Base-by-base conservation (phyloP, 92 coral and sea anemone genomes). In the Epizoanthus stellaris region DNA sequence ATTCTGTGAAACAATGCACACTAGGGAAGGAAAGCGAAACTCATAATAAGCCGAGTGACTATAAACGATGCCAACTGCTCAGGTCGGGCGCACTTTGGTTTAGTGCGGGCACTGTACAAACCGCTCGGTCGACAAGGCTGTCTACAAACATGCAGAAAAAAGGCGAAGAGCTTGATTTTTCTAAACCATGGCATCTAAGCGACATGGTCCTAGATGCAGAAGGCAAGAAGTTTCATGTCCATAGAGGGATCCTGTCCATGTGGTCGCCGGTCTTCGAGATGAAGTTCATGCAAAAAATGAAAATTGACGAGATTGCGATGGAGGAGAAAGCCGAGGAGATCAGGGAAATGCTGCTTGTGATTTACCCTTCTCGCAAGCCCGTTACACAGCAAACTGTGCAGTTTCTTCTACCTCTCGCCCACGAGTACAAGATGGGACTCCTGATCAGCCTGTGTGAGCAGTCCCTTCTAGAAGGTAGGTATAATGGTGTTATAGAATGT, bases 241-340 rank as follows among this genome's bases (percentile, higher is more conserved):
- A 93, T 63, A 93, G 69, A 76, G 87, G 89, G 13, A 93, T 92
- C 43, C 72, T 93, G 19, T 93, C 97, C 11, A 93, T 93, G 94
- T 93, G 97, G 97, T 93, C 97, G 21, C 97, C 94, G 25, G 95
- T 93, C 53, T 93, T 93, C 83, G 97, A 93, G 83, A 91, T 62
- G 71, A 91, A 91, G 90, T 93, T 93, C 81, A 81, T 85, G 67
- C 86, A 36, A 70, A 94, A 93, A 75, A 91, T 86, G 67, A 82
- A 88, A 69, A 80, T 81, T 12, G 82, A 67, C 30, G 97, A 93
- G 60, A 76, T 93, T 56, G 62, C 90, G 16, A 89, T 93, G 20
- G 91, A 87, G 7, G 92, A 93, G 25, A 91, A 87, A 71, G 91
- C 95, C 2, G 23, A 82, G 66, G 97, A 93, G 75, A 85, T 93